Base-by-base conservation (phyloP, 2,797 vertebrate genomes). In the Triplophysa yarkandensis region DNA sequence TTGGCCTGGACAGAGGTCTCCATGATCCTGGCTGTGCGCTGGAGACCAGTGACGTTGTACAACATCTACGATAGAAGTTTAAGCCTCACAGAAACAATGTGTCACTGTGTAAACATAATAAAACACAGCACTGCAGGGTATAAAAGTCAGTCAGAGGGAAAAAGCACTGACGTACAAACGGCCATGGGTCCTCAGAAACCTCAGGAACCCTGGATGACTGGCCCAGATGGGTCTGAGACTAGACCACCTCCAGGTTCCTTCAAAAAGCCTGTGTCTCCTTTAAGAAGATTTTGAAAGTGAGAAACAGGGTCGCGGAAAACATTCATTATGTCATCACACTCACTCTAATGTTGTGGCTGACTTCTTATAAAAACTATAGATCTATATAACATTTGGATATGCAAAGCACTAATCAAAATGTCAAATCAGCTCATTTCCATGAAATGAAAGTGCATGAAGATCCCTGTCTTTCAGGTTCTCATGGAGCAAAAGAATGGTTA, bases 131-230 rank as follows among this genome's bases (percentile, higher is more conserved):
- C 62, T 54, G 58, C 57, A 10, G 63, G 77, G 68, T 71, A 81
- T 84, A 84, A 84, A 84, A 82, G 78, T 80, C 80, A 84, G 60
- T 75, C 73, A 77, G 79, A 80, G 77, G 81, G 82, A 84, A 84
- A 82, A 79, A 76, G 72, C 72, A 79, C 73, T 80, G 73, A 81
- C 50, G 71, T 54, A 66, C 27, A 66, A 43, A 62, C 54, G 27
- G 63, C 43, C 44, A 77, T 68, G 50, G 63, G 65, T 72, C 44
- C 70, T 70, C 48, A 67, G 70, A 71, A 81, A 77, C 70, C 69
- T 73, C 39, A 4, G 63, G 46, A 25, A 36, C 48, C 19, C 27
- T 36, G 63, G 19, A 27, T 6, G 16, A 39, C 52, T 64, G 71
- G 55, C n/a, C 64, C 16, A 64, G 50, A 54, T 27, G 10, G 13